A percentile compares a stretch with the other conserved stretches of the same genome.
Evolutionary conservation across 2,797 vertebrate genomes (phyloP).

Genomic region (Xerus rutilus): DNA sequence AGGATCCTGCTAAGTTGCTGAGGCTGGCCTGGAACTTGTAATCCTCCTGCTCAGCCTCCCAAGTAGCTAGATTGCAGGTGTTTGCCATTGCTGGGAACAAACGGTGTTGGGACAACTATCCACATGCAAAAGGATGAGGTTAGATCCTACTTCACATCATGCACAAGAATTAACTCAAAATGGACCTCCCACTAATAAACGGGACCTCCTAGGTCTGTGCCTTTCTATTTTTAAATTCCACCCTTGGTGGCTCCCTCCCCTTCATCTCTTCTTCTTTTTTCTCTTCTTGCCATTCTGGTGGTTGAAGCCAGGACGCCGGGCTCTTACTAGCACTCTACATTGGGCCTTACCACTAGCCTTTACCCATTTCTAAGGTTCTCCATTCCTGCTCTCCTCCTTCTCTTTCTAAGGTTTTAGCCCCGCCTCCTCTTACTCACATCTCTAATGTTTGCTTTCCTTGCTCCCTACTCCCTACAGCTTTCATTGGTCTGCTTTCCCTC

Average conservation of each 20-base stretch:
- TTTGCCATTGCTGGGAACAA: not conserved
- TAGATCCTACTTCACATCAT: not conserved
- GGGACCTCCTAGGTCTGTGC: not conserved
- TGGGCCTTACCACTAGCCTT: not conserved
- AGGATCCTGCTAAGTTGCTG: too few relatives aligned
- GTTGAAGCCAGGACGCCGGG: not conserved
- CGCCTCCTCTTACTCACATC: not conserved
- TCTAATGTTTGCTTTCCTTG: not conserved
- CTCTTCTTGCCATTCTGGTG: not conserved
- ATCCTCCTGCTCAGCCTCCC: too few relatives aligned
- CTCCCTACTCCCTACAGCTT: not conserved
- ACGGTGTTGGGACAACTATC: not conserved
- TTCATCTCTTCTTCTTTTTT: not conserved
- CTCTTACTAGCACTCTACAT: too few relatives aligned
- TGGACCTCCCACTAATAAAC: not conserved
- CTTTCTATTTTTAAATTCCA: not conserved
- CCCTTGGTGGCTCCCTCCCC: not conserved
- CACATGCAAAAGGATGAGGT: not conserved
- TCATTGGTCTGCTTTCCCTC: not conserved
- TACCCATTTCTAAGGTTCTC: not conserved
- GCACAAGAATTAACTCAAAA: constrained; percentile 33
- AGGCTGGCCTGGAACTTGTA: too few relatives aligned
- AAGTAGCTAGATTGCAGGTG: too few relatives aligned
- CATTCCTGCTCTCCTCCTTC: not conserved
- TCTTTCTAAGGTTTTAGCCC: not conserved